phyloP scores from a whole-genome alignment of 2,113 vertebrate genomes.

The Phaetusa simplex region DNA sequence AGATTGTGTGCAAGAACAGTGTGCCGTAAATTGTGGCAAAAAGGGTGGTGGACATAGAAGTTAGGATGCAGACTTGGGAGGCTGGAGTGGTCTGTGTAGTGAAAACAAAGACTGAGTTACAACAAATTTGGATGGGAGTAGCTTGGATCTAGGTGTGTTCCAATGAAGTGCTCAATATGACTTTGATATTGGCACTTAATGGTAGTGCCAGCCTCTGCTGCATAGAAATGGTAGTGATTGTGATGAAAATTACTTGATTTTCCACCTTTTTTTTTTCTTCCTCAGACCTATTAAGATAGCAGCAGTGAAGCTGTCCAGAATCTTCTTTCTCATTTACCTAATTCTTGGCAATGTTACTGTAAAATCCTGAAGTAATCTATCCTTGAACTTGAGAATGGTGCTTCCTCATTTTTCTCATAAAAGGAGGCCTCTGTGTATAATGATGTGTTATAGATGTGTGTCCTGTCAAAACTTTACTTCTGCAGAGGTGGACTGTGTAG shows the following conservation, averaged over 20 bases:
- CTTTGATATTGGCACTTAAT: neutral
- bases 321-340: neutral
- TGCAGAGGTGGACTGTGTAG: neutral
- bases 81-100: neutral
- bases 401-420: neutral
- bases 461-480: neutral
- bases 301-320: neutral
- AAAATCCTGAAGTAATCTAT: neutral
- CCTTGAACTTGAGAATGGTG: neutral
- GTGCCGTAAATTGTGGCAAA: neutral
- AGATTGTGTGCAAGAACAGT: neutral
- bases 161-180: neutral
- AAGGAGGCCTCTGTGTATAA: neutral
- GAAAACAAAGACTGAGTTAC: neutral
- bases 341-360: neutral
- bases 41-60: neutral
- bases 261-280: neutral
- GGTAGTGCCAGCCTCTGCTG: neutral
- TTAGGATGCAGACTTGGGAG: neutral
- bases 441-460: neutral
- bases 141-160: neutral
- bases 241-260: neutral
- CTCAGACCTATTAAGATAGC: neutral
- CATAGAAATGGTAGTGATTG: neutral
- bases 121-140: neutral